A percentile compares a stretch with the other conserved stretches of the same genome.
Conservation (phyloP, 2,888 invertebrate species). For the Tipula lateralis region DNA sequence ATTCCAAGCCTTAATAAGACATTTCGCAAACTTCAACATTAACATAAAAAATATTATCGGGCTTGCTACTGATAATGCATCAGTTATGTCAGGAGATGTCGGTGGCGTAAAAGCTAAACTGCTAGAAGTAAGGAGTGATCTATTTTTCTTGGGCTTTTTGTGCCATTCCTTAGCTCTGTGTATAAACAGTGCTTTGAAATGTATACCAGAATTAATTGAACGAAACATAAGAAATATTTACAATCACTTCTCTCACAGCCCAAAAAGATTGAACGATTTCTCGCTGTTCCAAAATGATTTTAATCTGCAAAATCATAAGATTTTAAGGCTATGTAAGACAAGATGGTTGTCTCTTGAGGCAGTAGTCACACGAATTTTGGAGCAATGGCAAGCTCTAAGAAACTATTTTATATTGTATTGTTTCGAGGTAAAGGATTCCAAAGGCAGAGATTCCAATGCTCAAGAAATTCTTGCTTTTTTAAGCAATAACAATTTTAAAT, state of each 20-base stretch:
- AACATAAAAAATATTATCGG: neutral
- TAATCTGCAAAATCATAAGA: neutral
- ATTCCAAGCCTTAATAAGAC: neutral
- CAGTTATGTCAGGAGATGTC: neutral
- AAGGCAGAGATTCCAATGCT: neutral
- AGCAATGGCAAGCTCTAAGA: neutral
- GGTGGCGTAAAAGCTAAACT: neutral
- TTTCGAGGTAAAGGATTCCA: neutral
- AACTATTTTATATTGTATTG: neutral
- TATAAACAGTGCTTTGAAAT: neutral
- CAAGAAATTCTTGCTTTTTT: neutral
- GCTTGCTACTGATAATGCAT: neutral
- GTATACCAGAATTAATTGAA: neutral
- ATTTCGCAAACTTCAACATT: neutral
- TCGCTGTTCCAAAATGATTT: neutral
- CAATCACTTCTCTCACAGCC: neutral
- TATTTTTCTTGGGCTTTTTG: neutral
- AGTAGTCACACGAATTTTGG: neutral
- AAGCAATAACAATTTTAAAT: neutral
- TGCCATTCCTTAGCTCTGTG: neutral
- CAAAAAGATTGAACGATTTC: neutral
- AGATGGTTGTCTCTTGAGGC: neutral
- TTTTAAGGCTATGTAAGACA: neutral
- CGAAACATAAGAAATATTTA: neutral
- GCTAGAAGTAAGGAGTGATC: neutral